phyloP scores from a whole-genome alignment of 2,797 vertebrate species.

The Fundulus diaphanus region DNA sequence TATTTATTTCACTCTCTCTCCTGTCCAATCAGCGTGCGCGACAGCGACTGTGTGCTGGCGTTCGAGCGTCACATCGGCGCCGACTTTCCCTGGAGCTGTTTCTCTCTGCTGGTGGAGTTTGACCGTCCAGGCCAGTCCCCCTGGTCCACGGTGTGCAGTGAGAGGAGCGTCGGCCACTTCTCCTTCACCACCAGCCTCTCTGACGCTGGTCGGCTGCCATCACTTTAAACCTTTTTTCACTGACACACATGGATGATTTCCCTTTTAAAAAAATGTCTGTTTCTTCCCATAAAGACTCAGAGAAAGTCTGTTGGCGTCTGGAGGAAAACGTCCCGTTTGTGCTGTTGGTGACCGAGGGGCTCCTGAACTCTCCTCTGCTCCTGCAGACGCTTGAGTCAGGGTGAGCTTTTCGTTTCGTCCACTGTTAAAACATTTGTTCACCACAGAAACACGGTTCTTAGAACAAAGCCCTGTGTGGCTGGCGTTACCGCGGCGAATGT shows the following conservation, averaged over 20 bases:
- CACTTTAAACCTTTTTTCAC: neutral
- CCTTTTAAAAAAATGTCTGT: neutral
- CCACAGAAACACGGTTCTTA: too few relatives aligned
- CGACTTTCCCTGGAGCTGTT: conserved; percentile 90
- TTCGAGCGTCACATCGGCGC: conserved; percentile 85
- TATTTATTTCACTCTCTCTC: neutral
- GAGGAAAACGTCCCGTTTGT: conserved; percentile 86
- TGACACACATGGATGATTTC: neutral
- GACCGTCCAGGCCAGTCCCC: conserved; percentile 84
- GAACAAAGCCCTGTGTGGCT: too few relatives aligned
- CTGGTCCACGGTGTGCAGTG: conserved; percentile 84
- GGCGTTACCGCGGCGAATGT: neutral
- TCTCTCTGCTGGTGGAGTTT: conserved; percentile 90
- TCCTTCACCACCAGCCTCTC: conserved; percentile 81
- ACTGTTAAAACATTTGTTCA: neutral
- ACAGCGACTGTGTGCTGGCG: conserved; percentile 81
- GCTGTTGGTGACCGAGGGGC: conserved; percentile 88
- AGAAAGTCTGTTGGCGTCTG: conserved; percentile 64
- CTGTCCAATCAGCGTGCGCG: conserved; percentile 70
- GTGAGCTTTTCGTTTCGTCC: conserved; percentile 44
- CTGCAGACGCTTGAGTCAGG: conserved; percentile 89
- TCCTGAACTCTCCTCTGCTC: conserved; percentile 83
- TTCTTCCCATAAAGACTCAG: conserved; percentile 14
- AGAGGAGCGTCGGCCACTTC: conserved; percentile 81
- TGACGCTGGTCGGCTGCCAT: conserved; percentile 60